Base-by-base conservation (phyloP, 2,888 invertebrate species). In the Aleiodes alternator region DNA sequence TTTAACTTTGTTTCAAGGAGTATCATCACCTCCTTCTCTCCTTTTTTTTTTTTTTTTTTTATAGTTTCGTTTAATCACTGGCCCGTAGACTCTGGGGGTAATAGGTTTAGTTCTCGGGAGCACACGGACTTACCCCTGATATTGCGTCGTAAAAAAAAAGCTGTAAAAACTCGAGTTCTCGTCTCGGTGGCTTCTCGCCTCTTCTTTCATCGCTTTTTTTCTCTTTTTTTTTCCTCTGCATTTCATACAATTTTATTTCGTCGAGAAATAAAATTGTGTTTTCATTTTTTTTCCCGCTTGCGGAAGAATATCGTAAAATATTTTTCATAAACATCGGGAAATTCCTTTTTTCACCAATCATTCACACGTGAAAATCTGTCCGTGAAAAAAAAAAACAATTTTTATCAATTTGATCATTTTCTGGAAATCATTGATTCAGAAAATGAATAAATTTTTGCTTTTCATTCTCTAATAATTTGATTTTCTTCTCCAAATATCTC, bases 71-170 rank as follows among this genome's bases (percentile, higher is more conserved):
- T 87, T 87, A 87, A 88, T 88, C 87, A 87, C 84, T 81, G 83
- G 80, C 80, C 80, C 82, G 82, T 83, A 83, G 83, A 83, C 79
- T 78, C 78, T 9, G 74, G 72, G 50, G 82, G 85, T 88, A 88
- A 89, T 89, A 88, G 88, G 87, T 89, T 89, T 87, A 87, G 88
- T 88, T 88, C 83, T 81, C 81, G 78, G 72, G 79, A 76, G 81
- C 80, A 79, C 81, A 80, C 81, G 77, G 78, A 81, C 76, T 81
- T 81, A 70, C 85, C 81, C 82, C 84, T 50, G 85, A 84, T 87
- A 87, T 86, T 83, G 85, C 84, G 82, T 86, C 88, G 85, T 89
- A 89, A 89, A 89, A 87, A 85, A 85, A 85, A 85, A 86, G 87
- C 83, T 86, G 83, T 87, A 89, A 89, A 88, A 88, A 85, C 81